Evolutionary conservation across 2,113 vertebrate genomes (phyloP), one percentile per base, ranked within the genome.

Genomic region (Microcebus ravelobensis): DNA sequence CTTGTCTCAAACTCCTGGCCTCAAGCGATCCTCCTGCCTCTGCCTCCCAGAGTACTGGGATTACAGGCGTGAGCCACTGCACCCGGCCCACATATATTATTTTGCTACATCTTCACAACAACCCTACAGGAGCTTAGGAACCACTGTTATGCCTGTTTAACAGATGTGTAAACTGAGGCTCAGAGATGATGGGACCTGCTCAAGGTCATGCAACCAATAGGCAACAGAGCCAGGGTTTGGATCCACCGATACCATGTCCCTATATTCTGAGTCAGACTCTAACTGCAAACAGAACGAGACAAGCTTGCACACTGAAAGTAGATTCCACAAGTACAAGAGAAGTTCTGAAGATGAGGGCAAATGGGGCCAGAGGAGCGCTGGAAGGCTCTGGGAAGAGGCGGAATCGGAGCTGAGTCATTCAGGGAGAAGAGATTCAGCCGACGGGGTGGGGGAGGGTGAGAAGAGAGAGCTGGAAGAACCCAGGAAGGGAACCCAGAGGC

Each of bases 321-420:
- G 71, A 83, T 10, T 25, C 21, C 23, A 31, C 4, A 71, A 65
- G 76, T 82, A 74, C 8, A n/a, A 42, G 74, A 87, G n/a, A 67
- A 48, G 57, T 93, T 92, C 92, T 93, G 45, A 12, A n/a, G 89
- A 90, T 12, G 48, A 95, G 87, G 92, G 92, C 73, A 82, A 97
- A 70, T 7, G 89, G 86, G 89, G 84, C 57, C 95, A 93, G 76
- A 67, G 70, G 63, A 80, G 94, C 81, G 65, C 65, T 42, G 17
- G 42, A 83, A 91, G 85, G 5, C 89, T 90, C 84, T 76, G n/a
- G 90, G 90, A 91, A 36, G 92, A 83, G 82, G 94, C 23, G 23
- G 89, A 80, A 67, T 73, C 71, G 1, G 67, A 87, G 88, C 82
- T 82, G 94, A 93, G 86, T 93, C 96, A 95, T n/a, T 81, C n/a